Evolutionary conservation across 2,113 vertebrate species (phyloP), one percentile per base, ranked within the genome.

Genomic region (Motacilla tschutschensis): DNA sequence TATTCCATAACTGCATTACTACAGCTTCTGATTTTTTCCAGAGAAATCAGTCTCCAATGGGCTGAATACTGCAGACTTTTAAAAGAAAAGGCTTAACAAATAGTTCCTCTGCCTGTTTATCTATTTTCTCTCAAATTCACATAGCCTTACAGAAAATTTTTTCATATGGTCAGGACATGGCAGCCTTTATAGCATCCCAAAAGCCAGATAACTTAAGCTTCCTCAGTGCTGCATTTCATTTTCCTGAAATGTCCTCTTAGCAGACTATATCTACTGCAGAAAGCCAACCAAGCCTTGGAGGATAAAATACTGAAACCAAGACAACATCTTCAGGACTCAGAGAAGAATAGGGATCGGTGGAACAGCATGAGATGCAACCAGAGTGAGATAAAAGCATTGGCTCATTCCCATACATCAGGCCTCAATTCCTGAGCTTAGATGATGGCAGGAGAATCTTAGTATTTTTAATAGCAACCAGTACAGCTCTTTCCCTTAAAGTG

Each of bases 101-200:
- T 18, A 20, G 6, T 59, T 89, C 3, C 2, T 83, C 9, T 31
- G 17, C 19, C 8, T 54, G 2, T 80, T 87, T 29, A 14, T 6
- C 2, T 73, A 3, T 58, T 85, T 87, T 59, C 18, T 76, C 8
- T 71, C 31, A 73, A 74, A 24, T 59, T 89, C 57, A 79, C n/a
- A 75, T 19, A 76, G 25, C 15, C 22, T 79, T 58, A 35, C 3
- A 62, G 50, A 66, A 60, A 16, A 6, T 8, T 14, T 79, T 70
- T 31, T 65, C 10, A 2, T 28, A 33, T 44, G 13, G 3, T 71
- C 20, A n/a, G 10, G 31, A 35, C n/a, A 44, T 1, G 1, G 5
- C 12, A 83, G 53, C 40, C 40, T 74, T 21, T 58, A 78, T 14
- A 18, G 6, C 17, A 47, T 36, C 48, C 12, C 48, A 59, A 87